phyloP scores from a whole-genome alignment of 2,888 invertebrate species.

The Diplazon laetatorius region DNA sequence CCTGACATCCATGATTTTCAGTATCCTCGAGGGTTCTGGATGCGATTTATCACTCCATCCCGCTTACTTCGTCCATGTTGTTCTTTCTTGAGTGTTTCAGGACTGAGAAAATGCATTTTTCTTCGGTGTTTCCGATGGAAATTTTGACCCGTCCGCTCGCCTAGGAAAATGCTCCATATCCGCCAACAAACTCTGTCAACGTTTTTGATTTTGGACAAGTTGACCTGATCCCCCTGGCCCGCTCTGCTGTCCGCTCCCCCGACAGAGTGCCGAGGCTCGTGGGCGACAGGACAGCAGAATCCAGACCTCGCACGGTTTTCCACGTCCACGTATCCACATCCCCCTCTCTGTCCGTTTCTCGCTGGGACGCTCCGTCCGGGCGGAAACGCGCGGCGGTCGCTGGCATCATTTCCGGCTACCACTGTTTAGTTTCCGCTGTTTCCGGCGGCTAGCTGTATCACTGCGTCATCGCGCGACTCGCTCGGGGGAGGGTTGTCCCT shows the following conservation, averaged over 20 bases:
- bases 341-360: constrained; percentile 1
- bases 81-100: no score
- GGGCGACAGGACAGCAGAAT: constrained; percentile 21
- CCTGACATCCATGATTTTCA: background rate
- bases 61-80: no score
- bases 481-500: no score
- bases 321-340: background rate
- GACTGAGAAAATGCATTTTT: background rate
- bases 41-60: background rate
- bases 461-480: constrained; percentile 70
- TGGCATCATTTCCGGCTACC: constrained; percentile 78
- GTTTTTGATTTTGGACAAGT: constrained; percentile 8
- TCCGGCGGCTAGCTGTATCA: constrained; percentile 77
- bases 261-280: background rate
- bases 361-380: constrained; percentile 52
- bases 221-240: constrained; percentile 64
- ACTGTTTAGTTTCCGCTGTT: constrained; percentile 79
- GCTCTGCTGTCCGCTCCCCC: no score
- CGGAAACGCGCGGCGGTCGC: constrained; percentile 76
- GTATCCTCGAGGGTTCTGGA: background rate
- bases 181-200: background rate
- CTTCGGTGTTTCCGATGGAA: background rate
- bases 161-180: background rate
- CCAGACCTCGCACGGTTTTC: constrained; percentile 13
- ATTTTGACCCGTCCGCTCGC: background rate